Conservation (phyloP, 2,888 invertebrate genomes). For the Dryocosmus kuriphilus region DNA sequence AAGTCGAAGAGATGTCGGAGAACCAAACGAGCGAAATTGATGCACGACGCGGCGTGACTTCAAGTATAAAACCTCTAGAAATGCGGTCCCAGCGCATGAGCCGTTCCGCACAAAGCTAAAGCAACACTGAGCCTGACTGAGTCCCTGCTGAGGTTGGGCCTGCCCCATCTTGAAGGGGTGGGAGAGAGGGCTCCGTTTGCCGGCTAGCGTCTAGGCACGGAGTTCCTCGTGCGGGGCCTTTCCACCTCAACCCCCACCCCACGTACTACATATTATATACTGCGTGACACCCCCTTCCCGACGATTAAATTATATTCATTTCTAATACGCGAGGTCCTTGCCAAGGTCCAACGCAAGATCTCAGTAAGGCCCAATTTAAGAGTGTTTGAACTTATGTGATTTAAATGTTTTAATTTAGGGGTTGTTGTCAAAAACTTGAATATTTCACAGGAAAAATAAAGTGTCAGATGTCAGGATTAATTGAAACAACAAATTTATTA, state of each 20-base stretch:
- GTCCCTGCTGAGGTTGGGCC: constrained; percentile 49
- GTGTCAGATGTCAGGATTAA: too few species aligned
- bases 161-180: constrained; percentile 50
- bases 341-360: background rate
- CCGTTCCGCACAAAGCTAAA: constrained; percentile 39
- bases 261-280: background rate
- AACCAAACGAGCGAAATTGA: constrained; percentile 36
- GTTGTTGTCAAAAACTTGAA: background rate
- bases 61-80: constrained; percentile 18
- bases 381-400: background rate
- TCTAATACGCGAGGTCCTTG: background rate
- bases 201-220: constrained; percentile 48
- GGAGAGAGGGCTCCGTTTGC: constrained; percentile 48
- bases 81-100: constrained; percentile 11
- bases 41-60: constrained; percentile 41
- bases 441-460: too few species aligned
- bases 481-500: too few species aligned
- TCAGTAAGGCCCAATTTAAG: background rate
- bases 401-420: background rate
- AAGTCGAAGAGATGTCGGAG: constrained; percentile 12
- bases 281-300: background rate
- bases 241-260: constrained; percentile 47
- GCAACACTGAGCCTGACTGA: constrained; percentile 56
- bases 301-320: constrained; percentile 6
- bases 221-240: constrained; percentile 53